Conservation (phyloP, 2,113 vertebrate species). For the Paralichthys olivaceus region DNA sequence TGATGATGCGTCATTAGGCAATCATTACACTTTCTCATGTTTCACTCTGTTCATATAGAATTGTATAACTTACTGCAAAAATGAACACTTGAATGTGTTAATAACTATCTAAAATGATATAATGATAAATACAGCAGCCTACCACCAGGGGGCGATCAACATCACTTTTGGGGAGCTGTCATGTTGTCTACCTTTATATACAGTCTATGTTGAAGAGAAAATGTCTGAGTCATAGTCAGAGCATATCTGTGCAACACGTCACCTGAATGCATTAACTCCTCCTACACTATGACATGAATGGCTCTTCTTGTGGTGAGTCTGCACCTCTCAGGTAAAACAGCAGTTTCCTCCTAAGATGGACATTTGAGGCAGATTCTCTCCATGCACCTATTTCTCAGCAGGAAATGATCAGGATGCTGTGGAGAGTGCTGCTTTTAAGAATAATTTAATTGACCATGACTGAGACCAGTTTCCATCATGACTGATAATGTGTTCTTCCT, state of each 20-base stretch:
- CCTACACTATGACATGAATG: conserved; percentile 20
- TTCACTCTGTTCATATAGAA: no score
- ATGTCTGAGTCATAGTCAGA: conserved; percentile 3
- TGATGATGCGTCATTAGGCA: no score
- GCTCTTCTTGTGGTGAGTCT: conserved; percentile 5
- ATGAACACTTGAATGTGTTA: neutral
- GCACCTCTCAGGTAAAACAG: conserved; percentile 21
- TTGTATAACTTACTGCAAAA: neutral
- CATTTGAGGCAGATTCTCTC: conserved; percentile 13
- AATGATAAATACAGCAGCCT: no score
- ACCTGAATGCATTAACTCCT: conserved; percentile 19
- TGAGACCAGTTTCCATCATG: conserved; percentile 19
- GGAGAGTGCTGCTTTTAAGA: conserved; percentile 7
- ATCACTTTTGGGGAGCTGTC: no score
- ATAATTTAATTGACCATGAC: conserved; percentile 13
- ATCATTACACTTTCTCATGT: no score
- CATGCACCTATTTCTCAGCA: neutral
- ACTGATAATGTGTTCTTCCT: conserved; percentile 22
- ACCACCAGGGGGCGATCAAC: no score
- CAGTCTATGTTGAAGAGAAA: neutral
- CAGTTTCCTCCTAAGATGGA: conserved; percentile 6
- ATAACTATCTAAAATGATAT: no score
- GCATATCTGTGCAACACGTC: conserved; percentile 11
- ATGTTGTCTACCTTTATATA: neutral
- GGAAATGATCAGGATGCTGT: conserved; percentile 10